A percentile compares a stretch with the other conserved stretches of the same genome.
phyloP scores from a whole-genome alignment of 1,140 invertebrate species.

The Muscidifurax raptorellus region DNA sequence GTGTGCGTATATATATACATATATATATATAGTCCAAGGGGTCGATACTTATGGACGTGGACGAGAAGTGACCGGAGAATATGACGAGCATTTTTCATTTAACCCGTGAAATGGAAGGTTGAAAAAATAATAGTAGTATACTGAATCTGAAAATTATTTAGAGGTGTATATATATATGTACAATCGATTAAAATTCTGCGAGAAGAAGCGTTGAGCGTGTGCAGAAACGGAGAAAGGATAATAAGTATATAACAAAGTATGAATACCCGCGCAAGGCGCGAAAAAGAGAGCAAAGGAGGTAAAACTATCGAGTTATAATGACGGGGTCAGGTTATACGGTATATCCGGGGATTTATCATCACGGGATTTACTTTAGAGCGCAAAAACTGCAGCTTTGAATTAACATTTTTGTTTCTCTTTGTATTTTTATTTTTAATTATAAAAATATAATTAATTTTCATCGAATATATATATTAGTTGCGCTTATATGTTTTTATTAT shows the following conservation, averaged over 20 bases:
- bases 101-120: too few relatives aligned
- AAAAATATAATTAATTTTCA: too few relatives aligned
- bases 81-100: background rate
- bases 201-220: slow-evolving; percentile 13
- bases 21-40: background rate
- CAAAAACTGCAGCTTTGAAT: background rate
- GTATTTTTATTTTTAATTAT: too few relatives aligned
- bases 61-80: background rate
- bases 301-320: slow-evolving; percentile 67
- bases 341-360: slow-evolving; percentile 3
- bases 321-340: slow-evolving; percentile 56
- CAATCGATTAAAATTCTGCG: slow-evolving; percentile 13
- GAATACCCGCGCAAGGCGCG: slow-evolving; percentile 56
- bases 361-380: slow-evolving; percentile 49
- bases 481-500: too few relatives aligned
- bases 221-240: slow-evolving; percentile 54
- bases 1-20: too few relatives aligned
- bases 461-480: too few relatives aligned
- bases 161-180: too few relatives aligned
- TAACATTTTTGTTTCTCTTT: too few relatives aligned
- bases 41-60: slow-evolving; percentile 9
- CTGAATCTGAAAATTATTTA: background rate
- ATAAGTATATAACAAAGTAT: slow-evolving; percentile 57
- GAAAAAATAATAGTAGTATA: background rate
- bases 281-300: slow-evolving; percentile 54